Evolutionary conservation across 2,113 vertebrate species (phyloP).

Genomic region (Channa argus): DNA sequence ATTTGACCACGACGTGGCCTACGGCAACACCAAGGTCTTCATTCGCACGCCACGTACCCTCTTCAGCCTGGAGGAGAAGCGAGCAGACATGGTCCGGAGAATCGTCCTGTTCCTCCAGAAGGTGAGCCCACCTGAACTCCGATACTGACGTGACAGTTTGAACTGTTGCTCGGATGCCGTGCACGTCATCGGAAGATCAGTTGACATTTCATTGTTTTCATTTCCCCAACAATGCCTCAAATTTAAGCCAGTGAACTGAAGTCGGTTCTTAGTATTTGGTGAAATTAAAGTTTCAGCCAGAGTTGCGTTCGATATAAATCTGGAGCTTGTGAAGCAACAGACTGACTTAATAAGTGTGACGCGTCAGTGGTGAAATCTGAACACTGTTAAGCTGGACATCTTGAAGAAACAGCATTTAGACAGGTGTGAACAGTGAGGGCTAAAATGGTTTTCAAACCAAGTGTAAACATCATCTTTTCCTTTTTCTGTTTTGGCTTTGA

Average conservation of each 20-base stretch:
- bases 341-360: too few species aligned
- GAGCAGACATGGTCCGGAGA: slow-evolving; percentile 91
- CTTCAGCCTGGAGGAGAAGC: slow-evolving; percentile 94
- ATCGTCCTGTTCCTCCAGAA: slow-evolving; percentile 98
- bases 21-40: slow-evolving; percentile 97
- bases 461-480: too few species aligned
- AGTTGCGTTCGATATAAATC: too few species aligned
- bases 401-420: too few species aligned
- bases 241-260: not conserved
- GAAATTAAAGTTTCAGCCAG: slow-evolving; percentile 9
- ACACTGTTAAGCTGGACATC: too few species aligned
- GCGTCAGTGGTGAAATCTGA: too few species aligned
- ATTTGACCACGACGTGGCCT: slow-evolving; percentile 94
- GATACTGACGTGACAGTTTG: too few species aligned
- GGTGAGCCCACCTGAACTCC: slow-evolving; percentile 83
- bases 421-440: too few species aligned
- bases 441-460: too few species aligned
- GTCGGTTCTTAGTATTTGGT: not conserved
- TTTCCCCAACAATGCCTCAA: not conserved
- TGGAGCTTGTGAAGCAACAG: too few species aligned
- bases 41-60: slow-evolving; percentile 94
- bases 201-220: not conserved
- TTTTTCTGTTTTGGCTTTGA: too few species aligned
- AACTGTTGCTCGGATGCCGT: too few species aligned
- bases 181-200: not conserved